A percentile compares a stretch with the other conserved stretches of the same genome.
Evolutionary conservation across 1,140 invertebrate species (phyloP).

Genomic region (Fopius arisanus): DNA sequence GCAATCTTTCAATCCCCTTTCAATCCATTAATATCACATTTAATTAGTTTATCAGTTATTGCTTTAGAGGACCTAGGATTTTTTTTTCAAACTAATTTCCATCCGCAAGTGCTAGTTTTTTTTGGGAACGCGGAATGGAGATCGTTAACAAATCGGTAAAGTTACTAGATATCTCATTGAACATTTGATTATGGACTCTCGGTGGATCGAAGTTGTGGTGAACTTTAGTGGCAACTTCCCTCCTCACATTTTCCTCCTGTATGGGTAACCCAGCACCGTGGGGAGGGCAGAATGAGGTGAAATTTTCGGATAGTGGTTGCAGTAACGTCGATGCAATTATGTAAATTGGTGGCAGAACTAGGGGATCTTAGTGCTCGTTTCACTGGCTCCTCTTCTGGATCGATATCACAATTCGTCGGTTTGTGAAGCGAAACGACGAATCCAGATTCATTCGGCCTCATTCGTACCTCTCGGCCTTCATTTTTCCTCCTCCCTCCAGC

Average conservation of each 20-base stretch:
- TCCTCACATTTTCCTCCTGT: not conserved
- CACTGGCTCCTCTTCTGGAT: not conserved
- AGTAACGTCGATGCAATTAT: slow-evolving; percentile 3
- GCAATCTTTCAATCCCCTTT: too few relatives aligned
- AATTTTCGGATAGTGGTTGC: not conserved
- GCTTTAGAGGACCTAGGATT: too few relatives aligned
- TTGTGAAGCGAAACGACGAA: not conserved
- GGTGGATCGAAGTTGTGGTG: not conserved
- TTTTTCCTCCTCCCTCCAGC: too few relatives aligned
- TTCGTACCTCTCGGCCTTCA: too few relatives aligned
- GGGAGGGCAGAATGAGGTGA: not conserved
- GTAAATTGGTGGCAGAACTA: not conserved
- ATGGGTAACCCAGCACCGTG: not conserved
- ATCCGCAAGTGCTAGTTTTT: too few relatives aligned
- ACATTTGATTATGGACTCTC: not conserved
- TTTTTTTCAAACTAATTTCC: too few relatives aligned
- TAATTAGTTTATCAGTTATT: too few relatives aligned
- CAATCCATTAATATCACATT: too few relatives aligned
- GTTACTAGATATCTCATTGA: not conserved
- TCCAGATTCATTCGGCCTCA: not conserved
- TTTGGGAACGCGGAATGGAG: not conserved
- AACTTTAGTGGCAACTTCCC: not conserved
- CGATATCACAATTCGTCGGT: not conserved
- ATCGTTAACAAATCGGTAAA: not conserved
- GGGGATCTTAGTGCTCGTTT: not conserved